Percentiles rank a stretch among this genome's conserved stretches.
These are phyloP conservation scores for Pseudomugil tenellus DNA, from an alignment of 2,797 vertebrate genomes.

Conservation along the genomic window DNA sequence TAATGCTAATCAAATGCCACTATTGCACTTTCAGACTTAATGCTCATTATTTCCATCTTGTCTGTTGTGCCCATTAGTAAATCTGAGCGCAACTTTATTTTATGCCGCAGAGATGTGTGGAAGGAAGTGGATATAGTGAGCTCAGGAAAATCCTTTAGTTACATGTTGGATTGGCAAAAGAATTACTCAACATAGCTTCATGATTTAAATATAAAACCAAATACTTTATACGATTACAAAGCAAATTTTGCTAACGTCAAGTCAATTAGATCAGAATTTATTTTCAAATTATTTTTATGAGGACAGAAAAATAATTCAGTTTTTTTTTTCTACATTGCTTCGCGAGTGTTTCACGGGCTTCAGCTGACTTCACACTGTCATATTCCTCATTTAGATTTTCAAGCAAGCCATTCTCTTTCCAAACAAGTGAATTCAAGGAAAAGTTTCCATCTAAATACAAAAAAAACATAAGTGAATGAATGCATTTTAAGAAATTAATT, in stretches of 20 bases:
- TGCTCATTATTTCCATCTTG: conserved; percentile 65
- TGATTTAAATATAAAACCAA: conserved; percentile 14
- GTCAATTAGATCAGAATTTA: conserved; percentile 14
- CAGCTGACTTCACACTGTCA: too few relatives aligned
- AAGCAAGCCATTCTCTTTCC: conserved; percentile 58
- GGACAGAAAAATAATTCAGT: conserved; percentile 54
- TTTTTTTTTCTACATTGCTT: conserved; percentile 50
- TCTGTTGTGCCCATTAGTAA: conserved; percentile 46
- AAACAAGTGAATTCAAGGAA: conserved; percentile 45
- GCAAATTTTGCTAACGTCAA: conserved; percentile 15
- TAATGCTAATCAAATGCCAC: conserved; percentile 74
- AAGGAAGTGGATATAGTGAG: conserved; percentile 33
- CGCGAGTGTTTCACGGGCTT: conserved; percentile 60
- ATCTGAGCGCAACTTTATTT: conserved; percentile 42
- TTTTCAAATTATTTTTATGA: conserved; percentile 11
- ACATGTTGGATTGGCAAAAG: conserved; percentile 17
- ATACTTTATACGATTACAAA: conserved; percentile 25
- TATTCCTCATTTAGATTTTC: conserved; percentile 70
- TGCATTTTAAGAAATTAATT: background rate
- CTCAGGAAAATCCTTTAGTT: conserved; percentile 23
- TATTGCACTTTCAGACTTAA: conserved; percentile 62
- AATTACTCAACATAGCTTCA: conserved; percentile 9
- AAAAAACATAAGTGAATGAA: too few relatives aligned
- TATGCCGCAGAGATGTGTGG: conserved; percentile 33
- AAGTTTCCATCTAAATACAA: conserved; percentile 1